Evolutionary conservation across 2,888 invertebrate genomes (phyloP).

Genomic region (Lapara coniferarum): DNA sequence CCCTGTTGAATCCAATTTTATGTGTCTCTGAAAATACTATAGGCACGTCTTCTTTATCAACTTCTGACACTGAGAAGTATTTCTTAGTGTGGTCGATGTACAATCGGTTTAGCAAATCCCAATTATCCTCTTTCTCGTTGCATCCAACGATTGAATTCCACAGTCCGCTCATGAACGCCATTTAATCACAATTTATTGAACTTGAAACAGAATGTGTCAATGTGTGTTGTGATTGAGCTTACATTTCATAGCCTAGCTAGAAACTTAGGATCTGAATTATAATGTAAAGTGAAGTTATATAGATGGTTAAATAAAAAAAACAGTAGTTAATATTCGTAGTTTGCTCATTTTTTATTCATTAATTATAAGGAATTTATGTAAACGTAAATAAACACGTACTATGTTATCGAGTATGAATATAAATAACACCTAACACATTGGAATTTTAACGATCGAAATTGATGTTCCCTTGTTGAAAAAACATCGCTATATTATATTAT

Average conservation of each 20-base stretch:
- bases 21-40: conserved; percentile 84
- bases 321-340: too few species aligned
- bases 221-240: conserved; percentile 36
- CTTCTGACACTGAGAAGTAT: conserved; percentile 86
- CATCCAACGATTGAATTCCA: conserved; percentile 78
- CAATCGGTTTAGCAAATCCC: conserved; percentile 76
- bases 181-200: conserved; percentile 59
- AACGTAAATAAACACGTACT: not conserved
- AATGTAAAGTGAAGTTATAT: too few species aligned
- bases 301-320: too few species aligned
- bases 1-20: conserved; percentile 72
- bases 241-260: conserved; percentile 5
- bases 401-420: not conserved
- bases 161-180: conserved; percentile 79
- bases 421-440: not conserved
- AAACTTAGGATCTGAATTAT: not conserved
- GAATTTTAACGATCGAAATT: conserved; percentile 7
- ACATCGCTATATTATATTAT: not conserved
- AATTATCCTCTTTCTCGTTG: conserved; percentile 67
- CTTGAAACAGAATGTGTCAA: conserved; percentile 43
- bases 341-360: too few species aligned
- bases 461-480: conserved; percentile 12
- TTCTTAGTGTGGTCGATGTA: conserved; percentile 84
- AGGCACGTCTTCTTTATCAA: conserved; percentile 84
- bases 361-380: not conserved